Conservation (phyloP, 1,140 invertebrate genomes). For the Charaxes varanes region DNA sequence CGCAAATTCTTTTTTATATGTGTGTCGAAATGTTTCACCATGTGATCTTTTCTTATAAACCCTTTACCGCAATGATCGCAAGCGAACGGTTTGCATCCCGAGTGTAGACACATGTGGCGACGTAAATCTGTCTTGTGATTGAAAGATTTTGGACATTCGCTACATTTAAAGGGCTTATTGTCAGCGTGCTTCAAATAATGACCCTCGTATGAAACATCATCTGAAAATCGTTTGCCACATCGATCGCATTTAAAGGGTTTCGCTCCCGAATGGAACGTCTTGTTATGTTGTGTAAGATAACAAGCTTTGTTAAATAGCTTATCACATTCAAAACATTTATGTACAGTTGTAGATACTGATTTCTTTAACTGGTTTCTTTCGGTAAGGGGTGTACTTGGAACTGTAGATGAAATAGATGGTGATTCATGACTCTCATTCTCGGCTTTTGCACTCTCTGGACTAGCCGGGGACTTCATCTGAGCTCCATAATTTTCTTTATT, state of each 20-base stretch:
- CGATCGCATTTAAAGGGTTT: constrained; percentile 89
- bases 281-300: constrained; percentile 92
- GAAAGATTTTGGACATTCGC: constrained; percentile 87
- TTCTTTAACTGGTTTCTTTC: constrained; percentile 65
- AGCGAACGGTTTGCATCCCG: constrained; percentile 85
- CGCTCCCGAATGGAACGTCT: constrained; percentile 89
- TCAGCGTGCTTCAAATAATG: constrained; percentile 86
- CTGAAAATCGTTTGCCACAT: constrained; percentile 88
- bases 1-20: constrained; percentile 76
- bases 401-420: constrained; percentile 59
- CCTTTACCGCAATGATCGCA: constrained; percentile 90
- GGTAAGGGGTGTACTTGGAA: constrained; percentile 52
- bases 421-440: constrained; percentile 57
- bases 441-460: constrained; percentile 58
- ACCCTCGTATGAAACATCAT: constrained; percentile 78
- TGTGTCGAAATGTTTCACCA: constrained; percentile 93
- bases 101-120: constrained; percentile 91
- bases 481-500: constrained; percentile 72
- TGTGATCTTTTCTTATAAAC: constrained; percentile 95
- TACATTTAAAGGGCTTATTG: constrained; percentile 92
- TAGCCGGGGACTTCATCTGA: constrained; percentile 68
- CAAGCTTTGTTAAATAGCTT: constrained; percentile 91
- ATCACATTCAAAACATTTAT: constrained; percentile 88
- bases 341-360: constrained; percentile 52
- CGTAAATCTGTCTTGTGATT: constrained; percentile 93